phyloP scores from a whole-genome alignment of 1,140 invertebrate species.

The Tetramorium parvispinum region DNA sequence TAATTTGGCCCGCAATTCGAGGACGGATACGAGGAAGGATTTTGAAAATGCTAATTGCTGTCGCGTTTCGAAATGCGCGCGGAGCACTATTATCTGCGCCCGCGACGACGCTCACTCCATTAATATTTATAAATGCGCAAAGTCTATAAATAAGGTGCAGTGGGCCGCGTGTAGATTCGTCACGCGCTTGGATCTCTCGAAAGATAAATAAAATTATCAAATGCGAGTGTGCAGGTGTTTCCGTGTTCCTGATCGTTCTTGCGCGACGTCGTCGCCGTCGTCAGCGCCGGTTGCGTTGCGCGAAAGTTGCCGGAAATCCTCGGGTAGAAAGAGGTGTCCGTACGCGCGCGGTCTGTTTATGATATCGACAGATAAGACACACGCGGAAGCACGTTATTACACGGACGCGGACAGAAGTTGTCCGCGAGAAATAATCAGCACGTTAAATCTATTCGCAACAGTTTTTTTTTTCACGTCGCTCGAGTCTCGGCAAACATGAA shows the following conservation, averaged over 20 bases:
- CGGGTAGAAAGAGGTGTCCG: background rate
- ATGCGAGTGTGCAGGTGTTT: background rate
- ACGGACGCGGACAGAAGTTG: background rate
- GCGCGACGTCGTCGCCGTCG: background rate
- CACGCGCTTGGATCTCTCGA: background rate
- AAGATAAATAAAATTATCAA: background rate
- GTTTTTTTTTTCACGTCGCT: background rate
- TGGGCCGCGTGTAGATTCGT: background rate
- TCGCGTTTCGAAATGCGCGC: conserved; percentile 33
- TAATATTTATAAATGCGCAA: conserved; percentile 44
- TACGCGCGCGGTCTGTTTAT: background rate
- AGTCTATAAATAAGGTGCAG: conserved; percentile 10
- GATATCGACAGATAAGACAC: conserved; percentile 13
- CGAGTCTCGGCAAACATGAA: background rate
- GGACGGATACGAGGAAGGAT: background rate
- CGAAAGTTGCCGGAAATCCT: conserved; percentile 33
- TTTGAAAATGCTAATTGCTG: conserved; percentile 39
- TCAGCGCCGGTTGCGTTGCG: background rate
- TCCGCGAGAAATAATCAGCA: background rate
- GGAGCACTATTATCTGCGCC: background rate
- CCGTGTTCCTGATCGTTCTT: conserved; percentile 34
- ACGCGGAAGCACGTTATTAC: conserved; percentile 22
- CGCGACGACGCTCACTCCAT: conserved; percentile 19
- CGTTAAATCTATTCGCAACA: background rate
- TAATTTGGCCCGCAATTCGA: background rate